phyloP scores from a whole-genome alignment of 2,797 vertebrate species.

The Oreochromis mossambicus region DNA sequence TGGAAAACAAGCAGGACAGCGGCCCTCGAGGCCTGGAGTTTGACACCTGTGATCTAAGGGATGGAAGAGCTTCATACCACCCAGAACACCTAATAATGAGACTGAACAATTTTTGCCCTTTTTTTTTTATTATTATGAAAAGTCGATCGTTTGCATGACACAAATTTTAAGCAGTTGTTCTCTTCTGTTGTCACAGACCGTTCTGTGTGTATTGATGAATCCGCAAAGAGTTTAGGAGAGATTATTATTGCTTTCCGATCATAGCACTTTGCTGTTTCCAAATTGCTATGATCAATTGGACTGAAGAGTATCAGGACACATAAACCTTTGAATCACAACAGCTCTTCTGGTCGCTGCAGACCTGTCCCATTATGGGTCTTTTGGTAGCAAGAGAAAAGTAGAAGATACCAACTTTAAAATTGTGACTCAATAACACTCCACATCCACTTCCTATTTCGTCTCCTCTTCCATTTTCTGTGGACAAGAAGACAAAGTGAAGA shows the following conservation, averaged over 20 bases:
- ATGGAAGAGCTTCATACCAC: background rate
- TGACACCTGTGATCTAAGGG: background rate
- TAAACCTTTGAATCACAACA: background rate
- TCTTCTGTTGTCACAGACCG: background rate
- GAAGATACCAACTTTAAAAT: background rate
- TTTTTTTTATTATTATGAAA: background rate
- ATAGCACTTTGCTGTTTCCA: background rate
- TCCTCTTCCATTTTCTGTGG: slow-evolving; percentile 5
- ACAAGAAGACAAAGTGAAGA: background rate
- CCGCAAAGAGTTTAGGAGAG: background rate
- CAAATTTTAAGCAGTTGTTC: background rate
- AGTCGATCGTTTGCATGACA: background rate
- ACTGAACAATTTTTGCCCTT: background rate
- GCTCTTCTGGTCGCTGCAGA: background rate
- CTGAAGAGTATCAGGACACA: background rate
- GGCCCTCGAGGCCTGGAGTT: no score
- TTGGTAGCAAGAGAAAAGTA: background rate
- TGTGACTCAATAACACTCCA: background rate
- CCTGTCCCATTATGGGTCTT: background rate
- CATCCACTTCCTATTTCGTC: background rate
- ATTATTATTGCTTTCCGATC: background rate
- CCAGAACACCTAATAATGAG: background rate
- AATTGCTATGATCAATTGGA: no score
- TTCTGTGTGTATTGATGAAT: background rate
- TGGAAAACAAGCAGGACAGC: no score